These are phyloP conservation scores for Aldrovandia affinis DNA, from an alignment of 2,797 vertebrate species.

Conservation along the genomic window DNA sequence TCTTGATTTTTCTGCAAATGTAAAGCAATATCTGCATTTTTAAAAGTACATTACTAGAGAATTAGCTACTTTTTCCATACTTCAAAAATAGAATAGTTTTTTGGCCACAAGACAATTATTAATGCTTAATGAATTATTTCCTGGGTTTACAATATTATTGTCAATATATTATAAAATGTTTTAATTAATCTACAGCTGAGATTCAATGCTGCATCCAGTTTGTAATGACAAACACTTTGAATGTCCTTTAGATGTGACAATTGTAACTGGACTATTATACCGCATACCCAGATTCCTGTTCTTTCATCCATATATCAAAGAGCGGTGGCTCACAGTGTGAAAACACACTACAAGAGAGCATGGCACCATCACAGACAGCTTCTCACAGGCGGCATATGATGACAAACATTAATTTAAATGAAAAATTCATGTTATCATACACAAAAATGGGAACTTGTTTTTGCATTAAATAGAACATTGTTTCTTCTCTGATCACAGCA, in stretches of 20 bases:
- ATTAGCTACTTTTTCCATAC: neutral
- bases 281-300: neutral
- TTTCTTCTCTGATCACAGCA: neutral
- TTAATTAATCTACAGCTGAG: neutral
- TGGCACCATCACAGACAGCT: neutral
- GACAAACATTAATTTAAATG: neutral
- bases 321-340: neutral
- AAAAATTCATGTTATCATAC: neutral
- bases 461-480: neutral
- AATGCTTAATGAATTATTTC: neutral
- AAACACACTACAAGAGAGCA: neutral
- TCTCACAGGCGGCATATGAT: neutral
- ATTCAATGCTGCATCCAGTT: neutral
- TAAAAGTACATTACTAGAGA: neutral
- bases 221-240: neutral
- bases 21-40: neutral
- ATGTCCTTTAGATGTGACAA: neutral
- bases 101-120: neutral
- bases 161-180: neutral
- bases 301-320: conserved; percentile 11
- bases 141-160: neutral
- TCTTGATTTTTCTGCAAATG: neutral
- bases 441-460: neutral
- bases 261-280: conserved; percentile 1
- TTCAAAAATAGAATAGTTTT: neutral